Evolutionary conservation across 2,888 invertebrate genomes (phyloP).

Genomic region (Trachelus tabidus): DNA sequence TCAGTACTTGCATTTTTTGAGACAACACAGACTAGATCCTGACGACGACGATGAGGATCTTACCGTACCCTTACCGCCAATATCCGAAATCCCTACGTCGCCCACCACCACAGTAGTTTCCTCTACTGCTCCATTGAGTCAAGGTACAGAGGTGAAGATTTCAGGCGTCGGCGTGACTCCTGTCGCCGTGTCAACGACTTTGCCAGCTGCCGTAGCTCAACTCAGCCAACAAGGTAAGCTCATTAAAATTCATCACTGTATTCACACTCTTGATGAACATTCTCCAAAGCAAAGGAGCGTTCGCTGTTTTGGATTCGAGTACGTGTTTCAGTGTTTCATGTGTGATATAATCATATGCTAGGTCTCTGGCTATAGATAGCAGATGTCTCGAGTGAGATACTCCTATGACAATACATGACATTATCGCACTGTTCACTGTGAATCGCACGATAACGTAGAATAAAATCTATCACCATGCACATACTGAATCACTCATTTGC

Average conservation of each 20-base stretch:
- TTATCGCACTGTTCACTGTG: neutral
- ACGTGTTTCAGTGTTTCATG: neutral
- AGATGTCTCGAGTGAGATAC: neutral
- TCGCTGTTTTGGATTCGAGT: neutral
- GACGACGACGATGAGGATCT: constrained; percentile 69
- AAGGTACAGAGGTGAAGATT: constrained; percentile 72
- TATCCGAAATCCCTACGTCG: constrained; percentile 29
- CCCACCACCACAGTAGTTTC: constrained; percentile 27
- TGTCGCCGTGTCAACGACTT: constrained; percentile 71
- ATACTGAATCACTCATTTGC: constrained; percentile 41
- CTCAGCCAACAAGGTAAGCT: constrained; percentile 71
- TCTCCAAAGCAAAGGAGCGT: neutral
- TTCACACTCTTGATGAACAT: neutral
- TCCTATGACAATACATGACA: constrained; percentile 7
- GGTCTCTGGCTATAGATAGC: constrained; percentile 5
- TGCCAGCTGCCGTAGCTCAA: constrained; percentile 74
- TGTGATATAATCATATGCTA: neutral
- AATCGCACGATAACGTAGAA: neutral
- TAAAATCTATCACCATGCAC: constrained; percentile 18
- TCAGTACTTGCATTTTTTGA: constrained; percentile 80
- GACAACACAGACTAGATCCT: constrained; percentile 77
- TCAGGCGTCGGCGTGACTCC: constrained; percentile 72
- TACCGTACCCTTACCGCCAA: constrained; percentile 47
- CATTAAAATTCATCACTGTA: neutral
- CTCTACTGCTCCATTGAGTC: constrained; percentile 41